Evolutionary conservation across 2,888 invertebrate species (phyloP).

Genomic region (Itoplectis maculator): DNA sequence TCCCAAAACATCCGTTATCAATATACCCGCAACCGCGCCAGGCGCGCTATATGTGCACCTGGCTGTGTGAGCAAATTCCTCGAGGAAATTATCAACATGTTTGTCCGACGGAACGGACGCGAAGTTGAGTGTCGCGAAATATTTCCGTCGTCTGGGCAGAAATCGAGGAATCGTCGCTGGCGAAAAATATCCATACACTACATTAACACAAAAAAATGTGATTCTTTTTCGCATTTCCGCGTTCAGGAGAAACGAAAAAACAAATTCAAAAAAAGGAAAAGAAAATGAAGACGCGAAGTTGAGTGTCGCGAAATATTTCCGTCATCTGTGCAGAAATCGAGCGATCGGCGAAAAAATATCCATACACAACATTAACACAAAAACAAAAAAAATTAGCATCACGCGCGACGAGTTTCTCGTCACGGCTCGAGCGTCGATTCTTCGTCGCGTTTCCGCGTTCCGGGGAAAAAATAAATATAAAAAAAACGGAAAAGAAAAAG

Average conservation of each 20-base stretch:
- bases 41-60: not conserved
- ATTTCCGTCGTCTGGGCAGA: not conserved
- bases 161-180: too few species aligned
- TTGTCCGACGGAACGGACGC: not conserved
- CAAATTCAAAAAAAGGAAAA: too few species aligned
- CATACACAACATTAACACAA: too few species aligned
- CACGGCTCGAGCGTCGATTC: conserved; percentile 1
- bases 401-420: not conserved
- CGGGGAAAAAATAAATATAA: not conserved
- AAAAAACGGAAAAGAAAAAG: too few species aligned
- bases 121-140: not conserved
- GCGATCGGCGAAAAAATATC: too few species aligned
- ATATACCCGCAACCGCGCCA: conserved; percentile 35
- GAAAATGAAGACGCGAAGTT: too few species aligned
- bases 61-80: not conserved
- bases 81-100: not conserved
- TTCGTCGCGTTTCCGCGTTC: conserved; percentile 7
- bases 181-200: too few species aligned
- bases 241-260: too few species aligned
- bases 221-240: too few species aligned
- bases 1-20: conserved; percentile 42
- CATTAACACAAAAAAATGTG: too few species aligned
- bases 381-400: conserved; percentile 3
- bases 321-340: not conserved
- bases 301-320: not conserved